Conservation (phyloP, 2,797 vertebrate genomes). For the Cebuella pygmaea region DNA sequence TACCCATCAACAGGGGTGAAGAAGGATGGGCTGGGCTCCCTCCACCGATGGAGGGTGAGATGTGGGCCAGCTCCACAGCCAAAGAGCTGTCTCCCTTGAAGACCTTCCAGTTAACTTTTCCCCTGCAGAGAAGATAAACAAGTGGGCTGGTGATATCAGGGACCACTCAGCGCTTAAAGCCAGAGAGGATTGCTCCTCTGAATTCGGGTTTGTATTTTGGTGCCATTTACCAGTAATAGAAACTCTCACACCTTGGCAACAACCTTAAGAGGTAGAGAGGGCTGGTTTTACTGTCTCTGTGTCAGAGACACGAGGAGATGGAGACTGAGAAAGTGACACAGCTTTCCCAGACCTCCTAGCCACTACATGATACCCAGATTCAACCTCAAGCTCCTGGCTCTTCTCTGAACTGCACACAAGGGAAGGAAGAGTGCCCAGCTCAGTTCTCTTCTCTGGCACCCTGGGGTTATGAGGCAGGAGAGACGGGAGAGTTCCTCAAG, state of each 20-base stretch:
- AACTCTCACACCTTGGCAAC: neutral
- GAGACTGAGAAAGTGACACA: neutral
- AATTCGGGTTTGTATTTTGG: neutral
- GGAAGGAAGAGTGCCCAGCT: fast-evolving
- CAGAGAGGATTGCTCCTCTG: neutral
- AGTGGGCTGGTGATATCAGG: neutral
- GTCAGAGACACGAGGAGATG: neutral
- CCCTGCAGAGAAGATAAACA: neutral
- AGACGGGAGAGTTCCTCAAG: neutral
- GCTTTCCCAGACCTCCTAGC: neutral
- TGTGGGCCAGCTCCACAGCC: neutral
- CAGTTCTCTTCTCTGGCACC: neutral
- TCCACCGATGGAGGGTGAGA: neutral
- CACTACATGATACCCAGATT: fast-evolving
- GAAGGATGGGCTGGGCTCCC: neutral
- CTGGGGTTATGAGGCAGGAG: neutral
- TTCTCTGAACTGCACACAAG: fast-evolving
- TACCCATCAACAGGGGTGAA: too few relatives aligned
- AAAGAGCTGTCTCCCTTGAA: neutral
- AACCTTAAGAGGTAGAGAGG: neutral
- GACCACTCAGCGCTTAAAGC: neutral
- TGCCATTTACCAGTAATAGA: neutral
- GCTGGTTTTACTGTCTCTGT: neutral
- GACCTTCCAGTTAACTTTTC: neutral
- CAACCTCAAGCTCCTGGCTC: neutral